Evolutionary conservation across 2,113 vertebrate species (phyloP).

Genomic region (Lampris megalopsis): DNA sequence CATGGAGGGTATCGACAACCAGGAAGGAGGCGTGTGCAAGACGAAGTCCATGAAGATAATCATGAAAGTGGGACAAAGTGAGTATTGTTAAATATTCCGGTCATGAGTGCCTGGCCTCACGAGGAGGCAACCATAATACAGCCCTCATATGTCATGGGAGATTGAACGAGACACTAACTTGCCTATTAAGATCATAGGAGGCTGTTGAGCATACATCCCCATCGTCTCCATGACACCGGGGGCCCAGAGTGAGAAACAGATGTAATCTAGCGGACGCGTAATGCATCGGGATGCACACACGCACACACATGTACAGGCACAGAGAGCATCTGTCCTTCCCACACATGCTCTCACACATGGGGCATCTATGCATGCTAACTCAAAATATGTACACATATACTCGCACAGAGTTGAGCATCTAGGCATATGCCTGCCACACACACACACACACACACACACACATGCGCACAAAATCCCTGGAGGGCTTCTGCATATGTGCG

Average conservation of each 20-base stretch:
- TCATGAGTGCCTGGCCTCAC: constrained; percentile 2
- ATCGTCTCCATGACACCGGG: constrained; percentile 68
- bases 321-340: no score
- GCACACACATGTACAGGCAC: constrained; percentile 16
- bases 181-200: constrained; percentile 49
- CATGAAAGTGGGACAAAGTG: constrained; percentile 99
- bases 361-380: constrained; percentile 18
- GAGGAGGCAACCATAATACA: constrained; percentile 3
- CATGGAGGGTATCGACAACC: constrained; percentile 98
- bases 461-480: neutral
- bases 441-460: neutral
- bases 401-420: neutral
- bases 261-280: constrained; percentile 52
- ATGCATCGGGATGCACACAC: constrained; percentile 19
- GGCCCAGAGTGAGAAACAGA: constrained; percentile 40
- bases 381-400: constrained; percentile 6
- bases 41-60: constrained; percentile 99
- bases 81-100: constrained; percentile 73
- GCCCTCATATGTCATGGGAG: neutral
- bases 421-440: neutral
- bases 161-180: constrained; percentile 20
- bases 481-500: neutral
- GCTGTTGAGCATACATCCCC: constrained; percentile 25
- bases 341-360: constrained; percentile 29
- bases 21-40: constrained; percentile 98